Base-by-base conservation (phyloP, 2,113 vertebrate genomes). In the Salvelinus sp. region DNA sequence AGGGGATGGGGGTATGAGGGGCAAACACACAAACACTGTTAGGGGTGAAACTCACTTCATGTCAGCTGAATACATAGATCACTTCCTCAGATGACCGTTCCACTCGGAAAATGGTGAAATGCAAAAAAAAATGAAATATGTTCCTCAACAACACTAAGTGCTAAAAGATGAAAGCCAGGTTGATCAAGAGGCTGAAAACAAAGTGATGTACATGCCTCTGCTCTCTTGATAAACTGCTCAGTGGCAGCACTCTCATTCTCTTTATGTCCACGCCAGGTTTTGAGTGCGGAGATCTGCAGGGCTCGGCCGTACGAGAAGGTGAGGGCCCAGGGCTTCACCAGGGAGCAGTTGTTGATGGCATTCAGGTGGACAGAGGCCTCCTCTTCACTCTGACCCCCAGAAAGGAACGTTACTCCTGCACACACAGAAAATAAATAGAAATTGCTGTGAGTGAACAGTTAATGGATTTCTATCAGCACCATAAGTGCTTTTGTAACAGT, bases 251-350 rank as follows among this genome's bases (percentile, higher is more conserved):
- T 92, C 23, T 96, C 95, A 0, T 99, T 99, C 80, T 97, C 97
- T 66, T 50, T 92, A 75, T 97, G 94, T 25, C 98, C 97, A 0
- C 95, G 93, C 97, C 98, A 98, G 84, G 97, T 89, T 25, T 92
- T 95, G 76, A 99, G 95, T 0, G 97, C 98, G 0, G 98, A 99
- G 0, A 96, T 97, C 90, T 99, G 98, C 84, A 99, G 92, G 0
- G 98, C 98, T 74, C 98, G 95, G 54, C 98, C 98, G 0, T 95
- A 99, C 70, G 98, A 99, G 93, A 99, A 99, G 71, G 95, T 97
- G 58, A 99, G 95, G 6, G 95, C 88, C 97, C 98, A 99, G 3
- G 98, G 97, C 86, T 95, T 93, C 60, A 93, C 27, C 76, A 98
- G 91, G 0, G 95, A 95, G 76, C 97, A 98, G 74, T 94, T 96